Evolutionary conservation across 1,140 invertebrate species (phyloP).

Genomic region (Chionoecetes opilio): DNA sequence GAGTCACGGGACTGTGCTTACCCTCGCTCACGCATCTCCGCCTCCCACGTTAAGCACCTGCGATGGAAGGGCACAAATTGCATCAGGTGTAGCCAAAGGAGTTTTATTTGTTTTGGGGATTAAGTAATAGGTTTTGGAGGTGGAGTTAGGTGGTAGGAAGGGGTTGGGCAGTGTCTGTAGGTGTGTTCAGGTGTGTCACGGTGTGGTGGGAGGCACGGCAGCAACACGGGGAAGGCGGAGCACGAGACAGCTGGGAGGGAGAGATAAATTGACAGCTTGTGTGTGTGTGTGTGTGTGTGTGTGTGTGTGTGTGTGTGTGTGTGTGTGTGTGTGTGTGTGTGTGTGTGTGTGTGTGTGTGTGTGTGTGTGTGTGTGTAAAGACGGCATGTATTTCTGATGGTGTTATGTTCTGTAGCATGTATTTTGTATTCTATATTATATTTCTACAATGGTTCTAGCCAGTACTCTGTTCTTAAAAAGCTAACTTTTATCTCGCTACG

Average conservation of each 20-base stretch:
- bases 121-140: not conserved
- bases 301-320: too few relatives aligned
- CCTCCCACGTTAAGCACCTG: not conserved
- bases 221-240: not conserved
- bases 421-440: too few relatives aligned
- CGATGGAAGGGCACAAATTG: not conserved
- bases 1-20: not conserved
- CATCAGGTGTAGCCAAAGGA: not conserved
- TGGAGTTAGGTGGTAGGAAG: not conserved
- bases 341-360: not conserved
- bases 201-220: not conserved
- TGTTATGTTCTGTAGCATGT: not conserved
- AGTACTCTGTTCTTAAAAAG: too few relatives aligned
- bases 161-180: not conserved
- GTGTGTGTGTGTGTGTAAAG: not conserved
- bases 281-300: not conserved
- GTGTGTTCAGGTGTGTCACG: not conserved
- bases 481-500: too few relatives aligned
- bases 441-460: too few relatives aligned
- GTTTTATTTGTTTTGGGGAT: too few relatives aligned
- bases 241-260: not conserved
- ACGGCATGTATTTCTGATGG: not conserved
- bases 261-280: not conserved
- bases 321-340: not conserved
- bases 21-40: not conserved